Base-by-base conservation (phyloP, 2,888 invertebrate species). In the Dicyrtoma fusca region DNA sequence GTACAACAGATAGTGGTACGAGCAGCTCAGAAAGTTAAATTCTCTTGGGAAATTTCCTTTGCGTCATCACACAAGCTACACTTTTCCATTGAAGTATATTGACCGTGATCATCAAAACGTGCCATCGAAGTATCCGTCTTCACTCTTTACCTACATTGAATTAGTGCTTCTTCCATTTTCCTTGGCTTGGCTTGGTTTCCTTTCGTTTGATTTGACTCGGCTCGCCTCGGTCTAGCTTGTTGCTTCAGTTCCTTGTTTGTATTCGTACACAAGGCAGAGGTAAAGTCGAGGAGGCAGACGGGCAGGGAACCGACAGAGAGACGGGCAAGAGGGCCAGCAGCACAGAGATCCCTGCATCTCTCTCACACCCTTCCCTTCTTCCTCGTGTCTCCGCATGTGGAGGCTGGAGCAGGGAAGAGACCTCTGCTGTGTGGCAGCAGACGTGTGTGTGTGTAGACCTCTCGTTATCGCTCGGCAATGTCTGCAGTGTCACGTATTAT, bases 41-140 rank as follows among this genome's bases (percentile, higher is more conserved):
- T 74, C 74, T 74, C 74, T 71, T 68, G 74, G 74, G 74, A 74
- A 74, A 74, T 74, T 74, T 74, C 69, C 74, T 71, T 69, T 71
- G 74, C 74, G 71, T 71, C 74, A 74, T 70, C 73, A 69, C 64
- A 69, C 69, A 69, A 55, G 66, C 57, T 72, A 69, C 69, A 63
- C 66, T 62, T 72, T 68, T 68, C 72, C 69, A 72, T 72, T 72
- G 72, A 72, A 69, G 72, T 72, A 72, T 68, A 72, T 72, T 72
- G 72, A 72, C 72, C 72, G 63, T 72, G 72, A 72, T 72, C 69
- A 72, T 72, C 69, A 72, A 72, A 72, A 72, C 68, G 72, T 63
- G 72, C 63, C 69, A 72, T 72, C 63, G 72, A 68, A 68, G 72
- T 63, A 72, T 63, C 72, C 68, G 72, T 72, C 72, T 72, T 72